These are phyloP conservation scores for Opisthocomus hoazin DNA, from an alignment of 2,113 vertebrate genomes.

Conservation along the genomic window DNA sequence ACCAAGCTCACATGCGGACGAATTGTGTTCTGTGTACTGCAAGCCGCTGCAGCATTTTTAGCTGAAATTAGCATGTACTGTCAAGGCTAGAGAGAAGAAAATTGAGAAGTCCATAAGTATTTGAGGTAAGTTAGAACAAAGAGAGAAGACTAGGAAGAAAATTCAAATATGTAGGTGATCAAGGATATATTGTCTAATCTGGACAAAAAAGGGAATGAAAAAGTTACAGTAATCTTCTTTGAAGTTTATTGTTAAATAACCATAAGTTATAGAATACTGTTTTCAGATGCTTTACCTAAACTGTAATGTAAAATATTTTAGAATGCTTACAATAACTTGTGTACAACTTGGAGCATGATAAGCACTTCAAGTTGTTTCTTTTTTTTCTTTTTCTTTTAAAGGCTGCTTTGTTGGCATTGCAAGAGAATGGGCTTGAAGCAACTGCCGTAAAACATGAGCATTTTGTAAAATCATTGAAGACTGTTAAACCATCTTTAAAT, in stretches of 20 bases:
- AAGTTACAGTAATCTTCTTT: neutral
- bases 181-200: neutral
- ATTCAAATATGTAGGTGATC: neutral
- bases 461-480: slow-evolving; percentile 77
- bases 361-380: neutral
- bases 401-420: slow-evolving; percentile 87
- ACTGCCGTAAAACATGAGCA: slow-evolving; percentile 75
- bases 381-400: slow-evolving; percentile 52
- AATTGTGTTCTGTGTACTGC: neutral
- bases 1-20: neutral
- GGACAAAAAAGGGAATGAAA: neutral
- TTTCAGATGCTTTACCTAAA: neutral
- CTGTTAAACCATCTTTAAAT: slow-evolving; percentile 81
- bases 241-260: neutral
- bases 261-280: neutral
- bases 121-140: neutral
- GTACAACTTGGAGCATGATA: neutral
- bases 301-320: neutral
- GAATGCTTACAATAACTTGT: neutral
- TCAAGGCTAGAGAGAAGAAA: neutral
- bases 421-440: slow-evolving; percentile 81
- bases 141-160: neutral
- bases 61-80: neutral
- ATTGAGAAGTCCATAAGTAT: neutral
- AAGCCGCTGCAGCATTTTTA: neutral